A percentile compares a stretch with the other conserved stretches of the same genome.
phyloP scores from a whole-genome alignment of 2,797 vertebrate genomes.

The Craterocephalus amniculus region DNA sequence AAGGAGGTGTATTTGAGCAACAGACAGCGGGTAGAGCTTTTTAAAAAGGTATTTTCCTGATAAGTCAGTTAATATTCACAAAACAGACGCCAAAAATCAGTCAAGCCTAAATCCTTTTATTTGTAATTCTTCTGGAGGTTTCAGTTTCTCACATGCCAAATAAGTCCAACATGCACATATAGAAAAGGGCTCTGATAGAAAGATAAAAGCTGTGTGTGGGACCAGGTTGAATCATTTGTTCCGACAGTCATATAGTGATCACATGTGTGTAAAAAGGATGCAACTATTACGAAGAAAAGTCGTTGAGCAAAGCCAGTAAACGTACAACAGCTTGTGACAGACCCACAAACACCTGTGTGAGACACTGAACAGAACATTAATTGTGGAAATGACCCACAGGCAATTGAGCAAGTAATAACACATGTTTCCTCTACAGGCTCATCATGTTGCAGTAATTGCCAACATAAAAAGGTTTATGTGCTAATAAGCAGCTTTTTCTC shows the following conservation, averaged over 20 bases:
- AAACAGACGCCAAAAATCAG: neutral
- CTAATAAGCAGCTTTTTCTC: constrained; percentile 23
- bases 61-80: neutral
- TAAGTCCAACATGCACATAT: no score
- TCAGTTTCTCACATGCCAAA: neutral
- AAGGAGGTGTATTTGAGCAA: constrained; percentile 84
- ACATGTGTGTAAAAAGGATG: constrained; percentile 3
- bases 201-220: neutral
- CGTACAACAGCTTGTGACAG: constrained; percentile 1
- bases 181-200: neutral
- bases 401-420: constrained; percentile 60
- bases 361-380: constrained; percentile 48
- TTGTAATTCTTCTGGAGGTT: neutral
- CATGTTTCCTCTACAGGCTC: constrained; percentile 66
- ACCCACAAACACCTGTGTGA: constrained; percentile 32
- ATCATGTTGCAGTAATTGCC: constrained; percentile 46
- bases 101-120: neutral
- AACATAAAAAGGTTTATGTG: constrained; percentile 39
- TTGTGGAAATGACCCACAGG: constrained; percentile 50
- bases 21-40: constrained; percentile 86
- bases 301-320: constrained; percentile 15
- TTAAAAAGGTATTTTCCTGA: constrained; percentile 87
- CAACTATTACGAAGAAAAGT: constrained; percentile 1
- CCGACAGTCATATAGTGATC: neutral
- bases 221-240: neutral